Evolutionary conservation across 2,888 invertebrate genomes (phyloP).

Genomic region (Synergus japonicus): DNA sequence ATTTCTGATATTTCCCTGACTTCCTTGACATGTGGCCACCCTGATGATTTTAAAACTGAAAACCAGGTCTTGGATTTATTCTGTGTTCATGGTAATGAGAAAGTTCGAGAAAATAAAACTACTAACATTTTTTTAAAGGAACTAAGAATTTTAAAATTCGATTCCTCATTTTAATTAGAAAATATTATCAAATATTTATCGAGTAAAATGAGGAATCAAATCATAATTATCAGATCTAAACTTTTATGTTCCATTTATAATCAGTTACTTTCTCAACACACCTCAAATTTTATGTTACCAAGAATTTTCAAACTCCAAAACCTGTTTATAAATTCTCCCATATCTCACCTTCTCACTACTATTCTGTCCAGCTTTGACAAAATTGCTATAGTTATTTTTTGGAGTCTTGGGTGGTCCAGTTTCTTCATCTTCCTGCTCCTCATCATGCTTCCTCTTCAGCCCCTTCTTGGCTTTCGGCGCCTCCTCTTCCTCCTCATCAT

Average conservation of each 20-base stretch:
- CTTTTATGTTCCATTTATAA: too few species aligned
- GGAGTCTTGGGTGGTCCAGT: constrained; percentile 63
- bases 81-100: too few species aligned
- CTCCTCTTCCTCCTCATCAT: constrained; percentile 42
- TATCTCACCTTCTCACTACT: constrained; percentile 71
- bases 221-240: too few species aligned
- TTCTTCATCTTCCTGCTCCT: constrained; percentile 73
- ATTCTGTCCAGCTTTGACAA: constrained; percentile 82
- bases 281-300: too few species aligned
- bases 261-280: too few species aligned
- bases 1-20: too few species aligned
- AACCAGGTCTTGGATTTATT: background rate
- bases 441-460: constrained; percentile 71
- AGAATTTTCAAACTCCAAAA: background rate
- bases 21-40: too few species aligned
- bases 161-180: too few species aligned
- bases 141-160: too few species aligned
- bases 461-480: constrained; percentile 56
- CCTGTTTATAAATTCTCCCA: too few species aligned
- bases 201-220: too few species aligned
- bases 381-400: constrained; percentile 81
- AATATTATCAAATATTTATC: too few species aligned
- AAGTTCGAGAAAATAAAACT: constrained; percentile 24
- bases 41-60: background rate
- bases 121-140: background rate